phyloP scores from a whole-genome alignment of 2,797 vertebrate genomes.

The Enteromius unitaeniatus region DNA sequence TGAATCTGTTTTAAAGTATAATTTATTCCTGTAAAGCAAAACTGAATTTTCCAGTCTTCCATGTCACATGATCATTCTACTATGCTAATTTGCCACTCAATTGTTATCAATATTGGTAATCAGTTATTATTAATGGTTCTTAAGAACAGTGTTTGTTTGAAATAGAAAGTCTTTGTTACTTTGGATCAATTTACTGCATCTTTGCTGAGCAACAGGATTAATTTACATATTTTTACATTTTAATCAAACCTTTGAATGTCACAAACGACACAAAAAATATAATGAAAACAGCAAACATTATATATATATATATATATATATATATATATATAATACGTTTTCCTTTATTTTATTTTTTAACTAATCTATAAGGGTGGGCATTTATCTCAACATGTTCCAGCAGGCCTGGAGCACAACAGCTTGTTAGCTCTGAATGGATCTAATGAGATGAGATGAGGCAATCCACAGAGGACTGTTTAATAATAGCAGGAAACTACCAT shows the following conservation, averaged over 20 bases:
- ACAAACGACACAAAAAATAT: neutral
- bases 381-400: slow-evolving; percentile 1
- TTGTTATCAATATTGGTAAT: neutral
- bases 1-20: neutral
- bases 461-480: neutral
- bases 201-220: neutral
- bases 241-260: neutral
- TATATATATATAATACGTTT: neutral
- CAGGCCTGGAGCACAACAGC: neutral
- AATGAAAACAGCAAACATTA: neutral
- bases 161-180: neutral
- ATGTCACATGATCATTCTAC: neutral
- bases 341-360: neutral
- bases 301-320: too few relatives aligned
- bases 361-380: neutral
- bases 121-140: neutral
- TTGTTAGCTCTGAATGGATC: neutral
- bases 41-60: neutral
- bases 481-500: neutral
- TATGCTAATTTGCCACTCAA: neutral
- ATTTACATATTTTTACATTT: too few relatives aligned
- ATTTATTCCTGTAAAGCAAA: neutral
- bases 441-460: neutral
- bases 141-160: neutral
- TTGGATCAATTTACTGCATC: neutral